Evolutionary conservation across 2,797 vertebrate genomes (phyloP), one percentile per base, ranked within the genome.

Genomic region (Geotrypetes seraphini): DNA sequence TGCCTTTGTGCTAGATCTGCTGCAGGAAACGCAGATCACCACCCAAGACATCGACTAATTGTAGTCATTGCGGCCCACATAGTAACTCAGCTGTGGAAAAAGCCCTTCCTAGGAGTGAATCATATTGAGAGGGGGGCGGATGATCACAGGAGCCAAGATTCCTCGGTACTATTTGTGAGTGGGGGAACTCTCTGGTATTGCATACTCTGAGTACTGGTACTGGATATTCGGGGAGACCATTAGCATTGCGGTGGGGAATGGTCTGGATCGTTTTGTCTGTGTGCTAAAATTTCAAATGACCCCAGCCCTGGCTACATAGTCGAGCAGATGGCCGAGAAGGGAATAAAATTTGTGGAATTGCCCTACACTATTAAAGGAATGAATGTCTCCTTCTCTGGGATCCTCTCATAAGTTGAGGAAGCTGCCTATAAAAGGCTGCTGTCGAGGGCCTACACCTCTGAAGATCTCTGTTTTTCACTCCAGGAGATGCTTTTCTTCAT

Each of bases 221-320:
- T 73, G 91, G 34, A 94, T 96, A 59, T 94, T 96, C 60, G 91
- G 91, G 4, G 91, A 96, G 62, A 93, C 91, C n/a, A 91, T 96
- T 2, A 91, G 96, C 57, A 92, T 96, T n/a, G 91, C 91, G 2
- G 89, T 93, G 8, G 91, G 91, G 14, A 96, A 96, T 61, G 96
- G 91, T 57, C 62, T 96, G 67, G 91, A 94, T 53, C 76, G 91
- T 20, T 93, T 96, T 32, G 91, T 91, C 19, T 73, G 91, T 42
- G 88, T 95, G 17, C 69, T 93, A 17, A 91, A 93, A 91, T 94
- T 47, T 89, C 91, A 23, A 96, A 92, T 47, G 90, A 94, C 26
- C 91, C 91, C 29, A 94, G 89, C 61, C 91, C 91, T 19, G 91
- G 91, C 10, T 96, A 88, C 71, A 96, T 96, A 71, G 92, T 94